Conservation (phyloP, 2,113 vertebrate genomes). For the Paradisaea rubra region DNA sequence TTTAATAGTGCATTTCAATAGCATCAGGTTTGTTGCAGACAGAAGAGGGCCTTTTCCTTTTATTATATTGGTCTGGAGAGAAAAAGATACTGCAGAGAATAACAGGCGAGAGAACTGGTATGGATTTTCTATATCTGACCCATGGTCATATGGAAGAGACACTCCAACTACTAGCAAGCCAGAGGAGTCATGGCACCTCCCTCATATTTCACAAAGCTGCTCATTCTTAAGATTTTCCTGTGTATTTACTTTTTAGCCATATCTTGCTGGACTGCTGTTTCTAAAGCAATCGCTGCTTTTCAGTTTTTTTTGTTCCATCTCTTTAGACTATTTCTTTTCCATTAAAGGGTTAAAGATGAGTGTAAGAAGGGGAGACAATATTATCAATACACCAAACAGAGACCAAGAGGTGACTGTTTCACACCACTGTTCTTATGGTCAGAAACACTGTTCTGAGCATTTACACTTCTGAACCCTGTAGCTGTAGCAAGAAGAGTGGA, state of each 20-base stretch:
- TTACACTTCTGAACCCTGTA: not conserved
- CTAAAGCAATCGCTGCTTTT: not conserved
- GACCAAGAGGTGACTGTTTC: not conserved
- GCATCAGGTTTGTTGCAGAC: not conserved
- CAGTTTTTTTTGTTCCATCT: not conserved
- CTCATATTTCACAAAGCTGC: not conserved
- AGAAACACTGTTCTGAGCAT: not conserved
- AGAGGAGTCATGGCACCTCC: not conserved
- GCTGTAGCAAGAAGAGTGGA: not conserved
- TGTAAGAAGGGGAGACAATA: not conserved
- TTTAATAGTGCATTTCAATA: not conserved
- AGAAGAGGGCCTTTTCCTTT: not conserved
- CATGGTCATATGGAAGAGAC: not conserved
- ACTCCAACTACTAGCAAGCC: not conserved
- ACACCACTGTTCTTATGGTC: not conserved
- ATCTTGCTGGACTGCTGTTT: not conserved
- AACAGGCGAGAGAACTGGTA: not conserved
- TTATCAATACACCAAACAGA: not conserved
- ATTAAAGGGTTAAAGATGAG: not conserved
- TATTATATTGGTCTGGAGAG: not conserved
- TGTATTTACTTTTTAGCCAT: not conserved
- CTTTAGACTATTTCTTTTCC: not conserved
- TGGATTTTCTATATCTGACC: not conserved
- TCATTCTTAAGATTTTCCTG: not conserved
- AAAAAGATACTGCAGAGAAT: not conserved